These are phyloP conservation scores for Apogon hyalosoma DNA, from an alignment of 2,797 vertebrate genomes.

Conservation along the genomic window DNA sequence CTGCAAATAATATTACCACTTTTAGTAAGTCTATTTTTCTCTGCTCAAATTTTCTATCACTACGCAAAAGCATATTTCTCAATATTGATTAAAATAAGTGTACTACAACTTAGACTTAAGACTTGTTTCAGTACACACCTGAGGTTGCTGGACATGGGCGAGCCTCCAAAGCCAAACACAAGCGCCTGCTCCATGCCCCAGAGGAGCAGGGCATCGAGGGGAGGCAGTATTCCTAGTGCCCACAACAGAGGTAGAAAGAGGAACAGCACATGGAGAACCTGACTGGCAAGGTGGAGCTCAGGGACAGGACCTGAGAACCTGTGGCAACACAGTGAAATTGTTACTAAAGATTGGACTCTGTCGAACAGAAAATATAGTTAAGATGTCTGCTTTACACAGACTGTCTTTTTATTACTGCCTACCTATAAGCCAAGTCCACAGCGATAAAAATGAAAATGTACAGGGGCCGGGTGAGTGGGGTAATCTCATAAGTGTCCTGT, in stretches of 20 bases:
- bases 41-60: not conserved
- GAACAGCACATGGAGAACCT: constrained; percentile 94
- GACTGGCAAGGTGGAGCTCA: constrained; percentile 90
- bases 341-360: not conserved
- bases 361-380: not conserved
- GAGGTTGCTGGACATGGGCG: constrained; percentile 93
- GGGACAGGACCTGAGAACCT: constrained; percentile 89
- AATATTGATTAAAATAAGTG: not conserved
- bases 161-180: constrained; percentile 94
- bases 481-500: constrained; percentile 95
- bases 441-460: constrained; percentile 94
- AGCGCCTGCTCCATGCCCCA: constrained; percentile 96
- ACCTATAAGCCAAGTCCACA: constrained; percentile 94
- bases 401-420: constrained; percentile 34
- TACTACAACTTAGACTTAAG: not conserved
- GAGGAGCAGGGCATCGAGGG: constrained; percentile 92
- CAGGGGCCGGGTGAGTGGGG: constrained; percentile 93
- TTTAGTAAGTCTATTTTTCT: not conserved
- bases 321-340: constrained; percentile 17
- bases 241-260: constrained; percentile 94
- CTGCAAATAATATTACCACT: no score
- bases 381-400: not conserved
- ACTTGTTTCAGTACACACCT: constrained; percentile 79
- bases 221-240: constrained; percentile 93
- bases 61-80: not conserved